Conservation (phyloP, 1,140 invertebrate genomes). For the Tetragonula clypearis region DNA sequence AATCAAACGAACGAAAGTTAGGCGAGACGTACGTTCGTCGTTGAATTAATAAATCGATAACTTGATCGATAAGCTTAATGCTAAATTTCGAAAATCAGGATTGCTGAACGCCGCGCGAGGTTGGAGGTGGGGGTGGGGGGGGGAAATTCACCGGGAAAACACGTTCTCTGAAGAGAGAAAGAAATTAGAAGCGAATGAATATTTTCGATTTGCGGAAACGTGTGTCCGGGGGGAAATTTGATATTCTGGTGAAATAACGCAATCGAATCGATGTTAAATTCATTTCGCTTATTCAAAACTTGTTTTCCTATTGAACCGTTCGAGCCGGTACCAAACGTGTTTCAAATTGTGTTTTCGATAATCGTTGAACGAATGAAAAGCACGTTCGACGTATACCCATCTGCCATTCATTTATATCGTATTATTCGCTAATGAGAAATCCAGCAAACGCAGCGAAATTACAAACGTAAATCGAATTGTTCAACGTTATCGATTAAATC, state of each 20-base stretch:
- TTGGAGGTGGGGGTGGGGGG: too few relatives aligned
- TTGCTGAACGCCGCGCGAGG: too few relatives aligned
- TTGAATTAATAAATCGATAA: too few relatives aligned
- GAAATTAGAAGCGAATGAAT: too few relatives aligned
- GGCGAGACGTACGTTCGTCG: not conserved
- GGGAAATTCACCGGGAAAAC: too few relatives aligned
- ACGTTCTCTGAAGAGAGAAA: too few relatives aligned
- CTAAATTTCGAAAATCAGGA: too few relatives aligned
- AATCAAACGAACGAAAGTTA: not conserved
- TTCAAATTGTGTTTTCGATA: slow-evolving; percentile 54
- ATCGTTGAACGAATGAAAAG: slow-evolving; percentile 54
- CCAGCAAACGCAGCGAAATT: slow-evolving; percentile 44
- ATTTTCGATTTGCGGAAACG: not conserved
- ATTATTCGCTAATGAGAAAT: slow-evolving; percentile 53
- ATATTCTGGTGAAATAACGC: slow-evolving; percentile 24
- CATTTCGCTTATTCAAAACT: slow-evolving; percentile 28
- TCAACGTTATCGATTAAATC: not conserved
- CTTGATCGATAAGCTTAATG: too few relatives aligned
- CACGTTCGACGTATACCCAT: slow-evolving; percentile 42
- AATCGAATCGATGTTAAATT: slow-evolving; percentile 53
- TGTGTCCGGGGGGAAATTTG: not conserved
- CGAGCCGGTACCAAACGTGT: slow-evolving; percentile 49
- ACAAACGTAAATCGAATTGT: slow-evolving; percentile 55
- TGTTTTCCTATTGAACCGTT: slow-evolving; percentile 56
- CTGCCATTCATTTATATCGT: slow-evolving; percentile 57